These are phyloP conservation scores for Choristoneura rosaceana DNA, from an alignment of 2,888 invertebrate genomes.

Conservation along the genomic window DNA sequence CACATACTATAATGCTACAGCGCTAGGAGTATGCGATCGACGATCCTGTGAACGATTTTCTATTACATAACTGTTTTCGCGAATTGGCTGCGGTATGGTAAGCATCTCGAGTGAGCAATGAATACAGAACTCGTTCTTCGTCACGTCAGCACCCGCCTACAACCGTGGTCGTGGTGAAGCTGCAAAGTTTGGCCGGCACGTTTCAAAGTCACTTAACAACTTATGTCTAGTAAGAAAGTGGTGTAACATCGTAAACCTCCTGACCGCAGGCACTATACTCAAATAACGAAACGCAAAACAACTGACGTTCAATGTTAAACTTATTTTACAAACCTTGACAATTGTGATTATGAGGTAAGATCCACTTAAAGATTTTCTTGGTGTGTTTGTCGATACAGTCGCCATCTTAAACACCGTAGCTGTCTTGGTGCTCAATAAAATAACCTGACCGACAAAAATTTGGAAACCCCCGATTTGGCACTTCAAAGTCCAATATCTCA, in stretches of 20 bases:
- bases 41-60: neutral
- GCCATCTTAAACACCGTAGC: no score
- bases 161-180: neutral
- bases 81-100: neutral
- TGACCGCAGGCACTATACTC: slow-evolving; percentile 3
- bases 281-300: slow-evolving; percentile 4
- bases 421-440: no score
- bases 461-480: no score
- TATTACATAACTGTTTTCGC: neutral
- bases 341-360: slow-evolving; percentile 5
- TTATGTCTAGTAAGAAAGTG: slow-evolving; percentile 17
- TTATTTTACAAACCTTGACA: slow-evolving; percentile 13
- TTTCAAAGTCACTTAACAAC: slow-evolving; percentile 23
- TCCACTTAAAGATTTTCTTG: neutral
- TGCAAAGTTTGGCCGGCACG: neutral
- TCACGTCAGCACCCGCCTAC: neutral
- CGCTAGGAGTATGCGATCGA: neutral
- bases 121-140: neutral
- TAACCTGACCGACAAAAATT: no score
- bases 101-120: neutral
- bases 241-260: slow-evolving; percentile 13
- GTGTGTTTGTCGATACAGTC: neutral
- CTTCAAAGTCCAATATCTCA: no score
- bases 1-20: neutral
- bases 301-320: slow-evolving; percentile 11